phyloP scores from a whole-genome alignment of 1,140 invertebrate species.

The Bathynomus jamesi region DNA sequence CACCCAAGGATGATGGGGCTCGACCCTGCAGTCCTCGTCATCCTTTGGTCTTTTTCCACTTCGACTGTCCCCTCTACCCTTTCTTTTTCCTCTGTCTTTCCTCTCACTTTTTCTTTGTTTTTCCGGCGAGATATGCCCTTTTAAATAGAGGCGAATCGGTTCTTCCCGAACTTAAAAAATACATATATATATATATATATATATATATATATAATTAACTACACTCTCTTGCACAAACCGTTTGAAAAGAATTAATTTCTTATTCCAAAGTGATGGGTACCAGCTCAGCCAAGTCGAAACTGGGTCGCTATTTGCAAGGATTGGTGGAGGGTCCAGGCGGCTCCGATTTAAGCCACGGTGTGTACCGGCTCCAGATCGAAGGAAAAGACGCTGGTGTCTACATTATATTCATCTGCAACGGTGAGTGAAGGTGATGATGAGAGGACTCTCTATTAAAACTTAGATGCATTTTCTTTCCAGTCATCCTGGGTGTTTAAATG shows the following conservation, averaged over 20 bases:
- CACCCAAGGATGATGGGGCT: too few relatives aligned
- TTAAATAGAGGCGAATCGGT: too few relatives aligned
- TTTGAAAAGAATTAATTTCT: neutral
- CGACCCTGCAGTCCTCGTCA: too few relatives aligned
- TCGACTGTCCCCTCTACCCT: too few relatives aligned
- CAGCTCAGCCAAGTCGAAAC: constrained; percentile 20
- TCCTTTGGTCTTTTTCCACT: too few relatives aligned
- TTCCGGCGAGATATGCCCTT: too few relatives aligned
- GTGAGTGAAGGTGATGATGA: constrained; percentile 5
- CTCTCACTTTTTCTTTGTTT: too few relatives aligned
- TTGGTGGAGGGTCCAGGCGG: constrained; percentile 21
- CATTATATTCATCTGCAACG: constrained; percentile 31
- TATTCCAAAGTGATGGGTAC: neutral
- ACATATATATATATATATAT: constrained; percentile 7
- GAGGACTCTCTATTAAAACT: neutral
- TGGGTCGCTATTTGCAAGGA: constrained; percentile 23
- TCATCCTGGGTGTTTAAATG: too few relatives aligned
- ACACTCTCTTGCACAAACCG: neutral
- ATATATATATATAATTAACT: neutral
- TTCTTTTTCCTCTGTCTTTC: too few relatives aligned
- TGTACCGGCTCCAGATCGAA: constrained; percentile 31
- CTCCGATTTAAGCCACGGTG: constrained; percentile 22
- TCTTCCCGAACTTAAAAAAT: too few relatives aligned
- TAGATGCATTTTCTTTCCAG: too few relatives aligned
- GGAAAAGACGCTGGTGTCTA: constrained; percentile 23